phyloP scores from a whole-genome alignment of 2,113 vertebrate genomes.

The Cebidichthys violaceus region DNA sequence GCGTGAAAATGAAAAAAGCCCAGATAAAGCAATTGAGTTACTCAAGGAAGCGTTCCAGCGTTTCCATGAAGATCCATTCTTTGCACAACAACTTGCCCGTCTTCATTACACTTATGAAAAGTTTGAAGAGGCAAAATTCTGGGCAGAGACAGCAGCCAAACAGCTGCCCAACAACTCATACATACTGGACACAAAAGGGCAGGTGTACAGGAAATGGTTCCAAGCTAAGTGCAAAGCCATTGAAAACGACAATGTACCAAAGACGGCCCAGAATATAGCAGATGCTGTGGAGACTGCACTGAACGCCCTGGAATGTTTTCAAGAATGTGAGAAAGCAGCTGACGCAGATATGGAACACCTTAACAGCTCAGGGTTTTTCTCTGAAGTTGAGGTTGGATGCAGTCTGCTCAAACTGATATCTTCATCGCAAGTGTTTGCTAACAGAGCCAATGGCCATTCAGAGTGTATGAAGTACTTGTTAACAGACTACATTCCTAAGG shows the following conservation, averaged over 20 bases:
- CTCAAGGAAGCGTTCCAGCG: conserved; percentile 78
- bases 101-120: conserved; percentile 83
- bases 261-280: conserved; percentile 58
- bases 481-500: conserved; percentile 83
- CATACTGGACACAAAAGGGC: conserved; percentile 89
- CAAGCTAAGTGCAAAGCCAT: conserved; percentile 75
- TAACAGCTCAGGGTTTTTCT: conserved; percentile 82
- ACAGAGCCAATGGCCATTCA: conserved; percentile 50
- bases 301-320: conserved; percentile 86
- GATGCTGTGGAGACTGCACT: conserved; percentile 81
- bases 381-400: conserved; percentile 86
- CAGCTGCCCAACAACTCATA: conserved; percentile 83
- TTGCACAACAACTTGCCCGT: conserved; percentile 88
- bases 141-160: conserved; percentile 82
- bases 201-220: conserved; percentile 87
- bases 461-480: conserved; percentile 83
- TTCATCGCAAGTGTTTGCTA: conserved; percentile 76
- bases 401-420: conserved; percentile 82
- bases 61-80: conserved; percentile 83
- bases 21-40: conserved; percentile 81
- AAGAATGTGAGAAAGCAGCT: conserved; percentile 80
- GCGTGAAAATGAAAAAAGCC: conserved; percentile 65
- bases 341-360: conserved; percentile 73
- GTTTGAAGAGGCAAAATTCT: conserved; percentile 83
- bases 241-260: conserved; percentile 39